These are phyloP conservation scores for Mormyrus proboscirostris DNA, from an alignment of 2,797 vertebrate species.

Conservation along the genomic window DNA sequence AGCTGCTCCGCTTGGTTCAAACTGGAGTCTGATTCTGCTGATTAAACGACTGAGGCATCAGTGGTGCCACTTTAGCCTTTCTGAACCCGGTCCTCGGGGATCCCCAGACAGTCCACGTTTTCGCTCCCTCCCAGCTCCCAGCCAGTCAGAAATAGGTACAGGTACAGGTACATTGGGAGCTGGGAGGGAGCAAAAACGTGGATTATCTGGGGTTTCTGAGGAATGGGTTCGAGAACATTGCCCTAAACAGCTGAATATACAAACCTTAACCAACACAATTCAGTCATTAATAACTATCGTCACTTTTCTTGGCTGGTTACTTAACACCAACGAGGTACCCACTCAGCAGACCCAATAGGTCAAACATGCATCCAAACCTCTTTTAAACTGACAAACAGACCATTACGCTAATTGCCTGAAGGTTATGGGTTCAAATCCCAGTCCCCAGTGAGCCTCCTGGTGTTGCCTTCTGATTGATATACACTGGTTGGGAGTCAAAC, in stretches of 20 bases:
- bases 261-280: background rate
- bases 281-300: background rate
- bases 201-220: background rate
- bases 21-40: background rate
- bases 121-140: background rate
- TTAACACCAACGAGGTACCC: background rate
- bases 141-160: background rate
- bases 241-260: background rate
- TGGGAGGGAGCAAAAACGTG: background rate
- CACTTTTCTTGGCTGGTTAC: background rate
- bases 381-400: background rate
- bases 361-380: background rate
- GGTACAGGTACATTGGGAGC: background rate
- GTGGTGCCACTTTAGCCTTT: background rate
- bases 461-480: background rate
- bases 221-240: background rate
- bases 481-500: background rate
- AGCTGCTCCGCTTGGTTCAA: conserved; percentile 25
- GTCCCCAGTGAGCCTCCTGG: background rate
- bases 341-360: background rate
- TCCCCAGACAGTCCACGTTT: background rate
- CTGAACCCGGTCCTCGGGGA: background rate
- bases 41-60: background rate
- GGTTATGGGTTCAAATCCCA: background rate
- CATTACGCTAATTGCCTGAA: background rate